Conservation (phyloP, 2,113 vertebrate species). For the Mirounga angustirostris region DNA sequence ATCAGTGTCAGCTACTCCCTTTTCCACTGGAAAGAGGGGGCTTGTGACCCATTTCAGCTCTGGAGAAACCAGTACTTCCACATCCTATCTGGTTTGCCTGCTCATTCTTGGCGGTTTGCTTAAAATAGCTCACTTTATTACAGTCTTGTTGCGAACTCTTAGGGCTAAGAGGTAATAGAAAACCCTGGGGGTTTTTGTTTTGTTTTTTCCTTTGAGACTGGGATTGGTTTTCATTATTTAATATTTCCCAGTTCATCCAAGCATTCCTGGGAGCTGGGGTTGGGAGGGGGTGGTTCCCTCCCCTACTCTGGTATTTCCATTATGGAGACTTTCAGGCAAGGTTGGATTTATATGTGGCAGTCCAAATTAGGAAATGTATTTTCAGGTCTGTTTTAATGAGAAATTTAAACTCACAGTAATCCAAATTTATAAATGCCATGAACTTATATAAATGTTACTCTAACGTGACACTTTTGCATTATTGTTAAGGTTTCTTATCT, state of each 20-base stretch:
- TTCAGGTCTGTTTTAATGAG: not conserved
- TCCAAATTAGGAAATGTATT: not conserved
- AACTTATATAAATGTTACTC: not conserved
- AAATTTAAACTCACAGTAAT: not conserved
- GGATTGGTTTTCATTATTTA: not conserved
- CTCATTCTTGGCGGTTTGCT: not conserved
- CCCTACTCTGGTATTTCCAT: not conserved
- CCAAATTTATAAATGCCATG: not conserved
- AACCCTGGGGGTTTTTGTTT: not conserved
- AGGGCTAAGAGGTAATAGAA: not conserved
- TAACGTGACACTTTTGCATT: not conserved
- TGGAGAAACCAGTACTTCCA: slow-evolving; percentile 7
- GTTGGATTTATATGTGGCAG: not conserved
- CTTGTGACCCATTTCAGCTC: not conserved
- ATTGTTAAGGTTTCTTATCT: slow-evolving; percentile 28
- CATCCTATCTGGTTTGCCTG: not conserved
- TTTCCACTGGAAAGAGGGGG: slow-evolving; percentile 27
- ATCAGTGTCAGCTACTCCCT: not conserved
- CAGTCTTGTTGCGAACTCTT: not conserved
- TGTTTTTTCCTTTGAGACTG: not conserved
- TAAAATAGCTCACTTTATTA: not conserved
- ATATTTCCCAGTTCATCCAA: not conserved
- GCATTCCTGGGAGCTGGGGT: not conserved
- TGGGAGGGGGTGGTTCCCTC: not conserved
- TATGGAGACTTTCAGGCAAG: not conserved